Evolutionary conservation across 2,797 vertebrate genomes (phyloP).

Genomic region (Novumbra hubbsi): DNA sequence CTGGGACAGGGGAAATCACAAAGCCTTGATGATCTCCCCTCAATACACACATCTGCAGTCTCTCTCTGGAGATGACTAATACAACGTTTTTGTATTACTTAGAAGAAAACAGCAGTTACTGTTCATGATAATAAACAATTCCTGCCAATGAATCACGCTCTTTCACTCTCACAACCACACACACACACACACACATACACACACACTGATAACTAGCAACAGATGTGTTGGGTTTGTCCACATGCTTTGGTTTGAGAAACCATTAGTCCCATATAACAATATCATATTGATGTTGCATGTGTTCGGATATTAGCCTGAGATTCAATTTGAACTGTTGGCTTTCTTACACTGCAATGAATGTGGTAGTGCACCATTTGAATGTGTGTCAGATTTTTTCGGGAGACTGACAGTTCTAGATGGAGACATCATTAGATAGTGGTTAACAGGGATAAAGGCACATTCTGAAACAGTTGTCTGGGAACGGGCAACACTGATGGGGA

Average conservation of each 20-base stretch:
- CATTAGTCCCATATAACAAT: constrained; percentile 50
- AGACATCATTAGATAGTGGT: not conserved
- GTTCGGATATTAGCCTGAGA: constrained; percentile 56
- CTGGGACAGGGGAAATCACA: constrained; percentile 10
- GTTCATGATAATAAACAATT: constrained; percentile 57
- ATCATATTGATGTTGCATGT: constrained; percentile 65
- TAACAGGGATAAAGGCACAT: not conserved
- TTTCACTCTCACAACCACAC: constrained; percentile 48
- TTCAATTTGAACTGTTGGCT: not conserved
- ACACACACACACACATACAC: constrained; percentile 12
- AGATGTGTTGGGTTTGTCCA: constrained; percentile 60
- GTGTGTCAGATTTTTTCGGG: too few species aligned
- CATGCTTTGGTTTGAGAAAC: constrained; percentile 37
- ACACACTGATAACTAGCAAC: constrained; percentile 45
- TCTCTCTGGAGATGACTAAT: constrained; percentile 56
- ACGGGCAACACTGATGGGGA: not conserved
- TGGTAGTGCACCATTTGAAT: too few species aligned
- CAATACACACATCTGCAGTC: constrained; percentile 14
- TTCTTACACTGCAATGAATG: too few species aligned
- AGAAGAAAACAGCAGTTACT: constrained; percentile 49
- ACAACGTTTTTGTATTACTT: constrained; percentile 40
- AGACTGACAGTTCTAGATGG: too few species aligned
- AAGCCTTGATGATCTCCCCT: not conserved
- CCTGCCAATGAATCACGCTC: constrained; percentile 60
- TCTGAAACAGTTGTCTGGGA: not conserved